These are phyloP conservation scores for Catagonus wagneri DNA, from an alignment of 2,113 vertebrate species.

Conservation along the genomic window DNA sequence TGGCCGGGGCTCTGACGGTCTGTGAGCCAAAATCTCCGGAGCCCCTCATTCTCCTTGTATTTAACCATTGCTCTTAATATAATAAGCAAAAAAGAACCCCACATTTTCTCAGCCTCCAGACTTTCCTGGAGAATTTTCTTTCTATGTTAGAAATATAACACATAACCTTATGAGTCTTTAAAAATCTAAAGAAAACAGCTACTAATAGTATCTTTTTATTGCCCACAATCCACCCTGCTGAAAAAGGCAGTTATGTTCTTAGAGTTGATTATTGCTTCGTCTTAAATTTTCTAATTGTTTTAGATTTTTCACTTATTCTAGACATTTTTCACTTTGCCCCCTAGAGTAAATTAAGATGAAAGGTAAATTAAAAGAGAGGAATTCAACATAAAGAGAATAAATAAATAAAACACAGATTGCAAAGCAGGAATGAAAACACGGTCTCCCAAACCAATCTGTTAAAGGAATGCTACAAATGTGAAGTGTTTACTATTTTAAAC, in stretches of 20 bases:
- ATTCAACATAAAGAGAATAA: slow-evolving; percentile 85
- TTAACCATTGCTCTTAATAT: slow-evolving; percentile 15
- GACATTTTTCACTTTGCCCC: slow-evolving; percentile 79
- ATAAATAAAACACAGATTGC: slow-evolving; percentile 86
- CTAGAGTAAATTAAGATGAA: slow-evolving; percentile 79
- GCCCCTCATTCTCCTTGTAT: neutral
- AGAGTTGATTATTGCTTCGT: slow-evolving; percentile 68
- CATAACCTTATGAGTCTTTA: slow-evolving; percentile 38
- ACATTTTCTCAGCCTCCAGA: neutral
- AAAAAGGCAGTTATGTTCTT: slow-evolving; percentile 57
- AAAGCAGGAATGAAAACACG: slow-evolving; percentile 85
- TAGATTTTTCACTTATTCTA: slow-evolving; percentile 78
- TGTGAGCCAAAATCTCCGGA: neutral
- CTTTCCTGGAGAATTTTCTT: slow-evolving; percentile 22
- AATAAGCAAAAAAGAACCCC: neutral
- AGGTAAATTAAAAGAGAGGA: slow-evolving; percentile 81
- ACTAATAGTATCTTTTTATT: slow-evolving; percentile 68
- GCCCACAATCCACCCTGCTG: slow-evolving; percentile 33
- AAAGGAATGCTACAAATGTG: slow-evolving; percentile 85
- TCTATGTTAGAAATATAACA: slow-evolving; percentile 61
- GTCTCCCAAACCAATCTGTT: slow-evolving; percentile 71
- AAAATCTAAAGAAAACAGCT: slow-evolving; percentile 62
- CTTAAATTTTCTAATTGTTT: slow-evolving; percentile 78
- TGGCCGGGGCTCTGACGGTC: neutral
- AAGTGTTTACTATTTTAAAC: slow-evolving; percentile 87